Evolutionary conservation across 2,113 vertebrate species (phyloP).

Genomic region (Pollachius pollachius): DNA sequence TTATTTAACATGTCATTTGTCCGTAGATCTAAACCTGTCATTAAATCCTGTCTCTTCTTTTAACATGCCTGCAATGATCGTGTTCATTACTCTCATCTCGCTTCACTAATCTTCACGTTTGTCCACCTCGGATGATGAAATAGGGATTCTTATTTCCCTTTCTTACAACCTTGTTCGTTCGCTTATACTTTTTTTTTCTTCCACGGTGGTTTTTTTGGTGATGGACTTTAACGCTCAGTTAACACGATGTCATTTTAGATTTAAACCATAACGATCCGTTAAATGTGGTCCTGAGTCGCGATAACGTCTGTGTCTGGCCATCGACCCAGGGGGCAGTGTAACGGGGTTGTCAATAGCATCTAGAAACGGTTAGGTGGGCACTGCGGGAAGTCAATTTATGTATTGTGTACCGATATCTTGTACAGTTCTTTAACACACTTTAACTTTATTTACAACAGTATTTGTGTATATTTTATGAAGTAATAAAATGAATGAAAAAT

Average conservation of each 20-base stretch:
- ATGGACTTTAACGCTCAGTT: conserved; percentile 43
- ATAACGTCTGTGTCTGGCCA: conserved; percentile 56
- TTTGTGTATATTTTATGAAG: conserved; percentile 84
- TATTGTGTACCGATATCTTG: conserved; percentile 79
- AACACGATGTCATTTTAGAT: conserved; percentile 50
- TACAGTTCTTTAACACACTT: conserved; percentile 82
- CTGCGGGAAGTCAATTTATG: conserved; percentile 61
- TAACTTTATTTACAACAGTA: conserved; percentile 79
- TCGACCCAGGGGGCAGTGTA: conserved; percentile 66
- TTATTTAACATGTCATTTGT: too few relatives aligned
- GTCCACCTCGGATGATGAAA: not conserved
- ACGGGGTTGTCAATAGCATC: conserved; percentile 29
- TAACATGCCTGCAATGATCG: too few relatives aligned
- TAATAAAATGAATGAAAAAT: conserved; percentile 72
- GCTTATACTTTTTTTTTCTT: too few relatives aligned
- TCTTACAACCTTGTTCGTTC: conserved; percentile 19
- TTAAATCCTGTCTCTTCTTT: too few relatives aligned
- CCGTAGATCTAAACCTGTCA: too few relatives aligned
- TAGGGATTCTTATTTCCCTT: conserved; percentile 34
- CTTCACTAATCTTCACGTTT: too few relatives aligned
- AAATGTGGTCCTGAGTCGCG: conserved; percentile 47
- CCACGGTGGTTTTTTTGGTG: conserved; percentile 20
- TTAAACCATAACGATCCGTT: conserved; percentile 30
- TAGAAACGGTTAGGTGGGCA: conserved; percentile 12
- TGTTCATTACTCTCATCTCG: too few relatives aligned